Evolutionary conservation across 2,888 invertebrate genomes (phyloP), one percentile per base, ranked within the genome.

Genomic region (Drosophila tanythrix): DNA sequence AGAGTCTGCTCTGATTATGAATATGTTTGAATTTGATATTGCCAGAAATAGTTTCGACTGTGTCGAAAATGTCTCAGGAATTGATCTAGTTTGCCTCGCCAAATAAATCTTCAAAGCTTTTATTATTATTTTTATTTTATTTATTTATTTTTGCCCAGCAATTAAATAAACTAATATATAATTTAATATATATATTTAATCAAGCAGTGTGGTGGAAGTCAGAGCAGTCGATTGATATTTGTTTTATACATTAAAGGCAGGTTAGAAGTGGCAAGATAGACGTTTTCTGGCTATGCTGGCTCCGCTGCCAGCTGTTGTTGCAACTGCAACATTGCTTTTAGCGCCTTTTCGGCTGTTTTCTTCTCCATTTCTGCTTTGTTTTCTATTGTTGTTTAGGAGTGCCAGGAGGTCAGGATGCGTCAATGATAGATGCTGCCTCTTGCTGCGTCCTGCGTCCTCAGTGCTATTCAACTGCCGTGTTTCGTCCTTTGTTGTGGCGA

Each of bases 321-420:
- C 43, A 21, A 43, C 13, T 6, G 43, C 88, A 10, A 10, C 33
- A 0, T 0, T 33, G 10, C 10, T 80, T 18, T 48, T 63, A n/a
- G 21, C 64, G 66, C 83, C 72, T 67, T 80, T 87, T 64, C 70
- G 79, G 70, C 18, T 7, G 7, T 43, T 43, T 43, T 43, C 21
- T 1, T 43, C 11, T 43, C 43, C n/a, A 13, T 55, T 81, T 43
- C 6, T 43, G n/a, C 11, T 43, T 57, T 82, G 70, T 0, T 75
- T 60, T 11, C 8, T 15, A 46, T 46, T 69, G 33, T 50, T 52
- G 59, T 64, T 79, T 33, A 33, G 33, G 33, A 33, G 33, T 53
- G 73, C 5, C 43, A 46, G 21, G 58, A n/a, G 33, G 21, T 7
- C 43, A 8, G 33, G 51, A 35, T 27, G 31, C 6, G 3, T 4